Percentiles rank a stretch among this genome's conserved stretches.
Evolutionary conservation across 2,113 vertebrate genomes (phyloP).

Genomic region (Embiotoca jacksoni): DNA sequence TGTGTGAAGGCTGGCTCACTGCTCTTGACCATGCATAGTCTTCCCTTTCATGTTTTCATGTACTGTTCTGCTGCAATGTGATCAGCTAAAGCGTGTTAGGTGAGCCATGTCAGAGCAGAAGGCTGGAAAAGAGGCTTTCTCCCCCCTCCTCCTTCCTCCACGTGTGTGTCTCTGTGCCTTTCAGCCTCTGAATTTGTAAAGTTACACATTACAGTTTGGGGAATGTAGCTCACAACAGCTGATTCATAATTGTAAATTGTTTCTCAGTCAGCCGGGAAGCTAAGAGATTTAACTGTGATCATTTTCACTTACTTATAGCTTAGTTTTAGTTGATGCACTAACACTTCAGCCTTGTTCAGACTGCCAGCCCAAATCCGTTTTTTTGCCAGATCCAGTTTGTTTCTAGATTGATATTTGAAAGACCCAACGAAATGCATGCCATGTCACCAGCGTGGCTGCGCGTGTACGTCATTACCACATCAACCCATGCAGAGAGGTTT

Average conservation of each 20-base stretch:
- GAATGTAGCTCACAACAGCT: neutral
- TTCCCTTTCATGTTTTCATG: slow-evolving; percentile 44
- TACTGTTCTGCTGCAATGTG: slow-evolving; percentile 59
- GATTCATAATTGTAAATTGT: neutral
- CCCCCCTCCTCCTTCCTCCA: neutral
- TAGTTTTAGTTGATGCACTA: neutral
- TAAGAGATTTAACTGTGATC: neutral
- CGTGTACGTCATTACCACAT: too few relatives aligned
- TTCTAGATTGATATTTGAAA: too few relatives aligned
- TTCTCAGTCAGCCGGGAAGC: neutral
- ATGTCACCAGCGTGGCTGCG: too few relatives aligned
- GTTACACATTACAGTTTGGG: too few relatives aligned
- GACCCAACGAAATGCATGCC: too few relatives aligned
- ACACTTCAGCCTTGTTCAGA: neutral
- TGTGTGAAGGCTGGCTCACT: slow-evolving; percentile 28
- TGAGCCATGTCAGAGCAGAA: slow-evolving; percentile 49
- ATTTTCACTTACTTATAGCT: neutral
- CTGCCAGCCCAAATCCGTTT: too few relatives aligned
- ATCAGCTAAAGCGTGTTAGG: slow-evolving; percentile 62
- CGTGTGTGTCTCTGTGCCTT: neutral
- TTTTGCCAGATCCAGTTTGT: too few relatives aligned
- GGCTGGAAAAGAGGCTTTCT: slow-evolving; percentile 49
- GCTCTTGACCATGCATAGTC: neutral
- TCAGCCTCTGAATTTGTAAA: neutral
- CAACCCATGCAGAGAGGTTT: too few relatives aligned